Evolutionary conservation across 2,113 vertebrate genomes (phyloP).

Genomic region (Gorilla gorilla): DNA sequence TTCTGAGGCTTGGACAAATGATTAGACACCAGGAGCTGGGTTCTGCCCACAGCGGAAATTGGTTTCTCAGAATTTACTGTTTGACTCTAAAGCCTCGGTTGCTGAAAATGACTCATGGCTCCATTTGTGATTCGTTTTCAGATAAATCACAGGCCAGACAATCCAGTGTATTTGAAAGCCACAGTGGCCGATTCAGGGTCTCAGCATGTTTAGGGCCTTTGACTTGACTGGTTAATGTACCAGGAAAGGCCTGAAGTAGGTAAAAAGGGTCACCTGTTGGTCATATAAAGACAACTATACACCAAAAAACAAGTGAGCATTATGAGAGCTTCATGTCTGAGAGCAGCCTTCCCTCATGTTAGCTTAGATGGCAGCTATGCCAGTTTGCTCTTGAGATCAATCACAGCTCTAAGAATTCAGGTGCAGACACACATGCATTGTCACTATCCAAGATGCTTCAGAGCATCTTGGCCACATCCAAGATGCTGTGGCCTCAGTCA

Average conservation of each 20-base stretch:
- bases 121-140: slow-evolving; percentile 34
- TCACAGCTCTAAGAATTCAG: neutral
- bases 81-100: neutral
- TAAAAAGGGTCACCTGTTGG: neutral
- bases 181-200: neutral
- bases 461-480: no score
- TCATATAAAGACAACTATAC: neutral
- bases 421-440: neutral
- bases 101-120: slow-evolving; percentile 45
- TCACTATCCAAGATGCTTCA: neutral
- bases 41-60: slow-evolving; percentile 50
- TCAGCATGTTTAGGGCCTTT: neutral
- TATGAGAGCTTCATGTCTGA: neutral
- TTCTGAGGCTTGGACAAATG: slow-evolving; percentile 42
- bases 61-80: slow-evolving; percentile 62
- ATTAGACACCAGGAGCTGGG: neutral
- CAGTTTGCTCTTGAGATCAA: neutral
- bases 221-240: slow-evolving; percentile 11
- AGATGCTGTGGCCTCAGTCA: neutral
- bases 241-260: neutral
- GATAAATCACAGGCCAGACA: slow-evolving; percentile 51
- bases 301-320: neutral
- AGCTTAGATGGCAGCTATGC: neutral
- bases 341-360: neutral
- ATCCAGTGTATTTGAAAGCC: neutral